A percentile compares a stretch with the other conserved stretches of the same genome.
Conservation (phyloP, 2,888 invertebrate genomes). For the Sphecodes monilicornis region DNA sequence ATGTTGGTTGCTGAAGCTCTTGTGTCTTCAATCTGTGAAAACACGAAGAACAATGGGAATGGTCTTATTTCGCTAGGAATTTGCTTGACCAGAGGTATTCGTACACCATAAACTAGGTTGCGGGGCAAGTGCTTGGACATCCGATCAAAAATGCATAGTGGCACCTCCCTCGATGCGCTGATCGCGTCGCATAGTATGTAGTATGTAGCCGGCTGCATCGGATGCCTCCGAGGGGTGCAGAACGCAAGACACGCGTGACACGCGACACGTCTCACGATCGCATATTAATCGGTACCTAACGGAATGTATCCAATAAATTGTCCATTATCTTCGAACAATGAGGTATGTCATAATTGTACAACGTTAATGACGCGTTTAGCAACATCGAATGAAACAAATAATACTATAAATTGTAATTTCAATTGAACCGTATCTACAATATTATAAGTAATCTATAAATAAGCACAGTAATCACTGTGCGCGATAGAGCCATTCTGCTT, state of each 20-base stretch:
- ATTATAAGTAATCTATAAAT: no score
- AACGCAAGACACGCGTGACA: constrained; percentile 57
- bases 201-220: constrained; percentile 59
- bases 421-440: neutral
- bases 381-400: neutral
- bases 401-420: neutral
- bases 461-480: no score
- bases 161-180: constrained; percentile 63
- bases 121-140: constrained; percentile 25
- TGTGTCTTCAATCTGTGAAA: neutral
- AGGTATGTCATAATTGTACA: neutral
- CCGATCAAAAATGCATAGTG: constrained; percentile 64
- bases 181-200: constrained; percentile 59
- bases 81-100: neutral
- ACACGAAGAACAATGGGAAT: neutral
- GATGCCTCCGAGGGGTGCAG: constrained; percentile 55
- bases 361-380: neutral
- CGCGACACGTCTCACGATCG: constrained; percentile 60
- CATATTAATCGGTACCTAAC: constrained; percentile 5
- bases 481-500: neutral
- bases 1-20: neutral
- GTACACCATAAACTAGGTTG: constrained; percentile 19
- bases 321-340: neutral
- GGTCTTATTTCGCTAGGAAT: neutral
- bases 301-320: neutral